Percentiles rank a stretch among this genome's conserved stretches.
Conservation (phyloP, 1,140 invertebrate genomes). For the Zaprionus ornatus region DNA sequence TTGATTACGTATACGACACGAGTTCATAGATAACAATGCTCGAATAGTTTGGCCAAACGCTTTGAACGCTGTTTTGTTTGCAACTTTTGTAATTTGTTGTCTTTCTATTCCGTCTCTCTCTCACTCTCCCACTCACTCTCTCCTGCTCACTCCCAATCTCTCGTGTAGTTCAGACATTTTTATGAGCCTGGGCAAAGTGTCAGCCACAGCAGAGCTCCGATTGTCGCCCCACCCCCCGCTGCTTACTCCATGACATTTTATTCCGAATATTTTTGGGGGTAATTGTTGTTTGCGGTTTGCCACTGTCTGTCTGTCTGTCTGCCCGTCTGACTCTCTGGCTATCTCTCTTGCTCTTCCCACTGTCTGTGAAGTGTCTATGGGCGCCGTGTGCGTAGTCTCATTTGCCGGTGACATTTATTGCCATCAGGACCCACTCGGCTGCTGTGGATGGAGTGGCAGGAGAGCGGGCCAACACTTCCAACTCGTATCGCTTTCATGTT, state of each 20-base stretch:
- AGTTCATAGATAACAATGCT: slow-evolving; percentile 32
- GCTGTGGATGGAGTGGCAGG: too few species aligned
- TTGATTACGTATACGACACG: slow-evolving; percentile 79
- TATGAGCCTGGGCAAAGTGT: slow-evolving; percentile 60
- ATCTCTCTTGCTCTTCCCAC: slow-evolving; percentile 40
- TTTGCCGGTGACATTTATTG: slow-evolving; percentile 53
- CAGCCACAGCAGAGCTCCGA: slow-evolving; percentile 45
- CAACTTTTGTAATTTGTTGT: slow-evolving; percentile 29
- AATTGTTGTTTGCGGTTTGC: slow-evolving; percentile 44
- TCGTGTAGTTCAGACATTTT: slow-evolving; percentile 64
- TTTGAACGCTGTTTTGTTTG: slow-evolving; percentile 25
- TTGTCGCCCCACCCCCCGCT: background rate
- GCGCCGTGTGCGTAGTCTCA: slow-evolving; percentile 9
- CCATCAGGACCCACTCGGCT: slow-evolving; percentile 7
- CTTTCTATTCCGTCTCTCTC: background rate
- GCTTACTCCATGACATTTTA: background rate
- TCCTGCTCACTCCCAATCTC: background rate
- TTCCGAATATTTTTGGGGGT: slow-evolving; percentile 28
- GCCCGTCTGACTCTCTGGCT: background rate
- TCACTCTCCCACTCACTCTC: background rate
- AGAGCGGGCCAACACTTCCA: background rate
- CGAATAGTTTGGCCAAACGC: slow-evolving; percentile 16
- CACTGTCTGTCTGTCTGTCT: background rate
- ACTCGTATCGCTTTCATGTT: background rate
- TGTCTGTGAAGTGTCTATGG: slow-evolving; percentile 44